Percentiles rank a stretch among this genome's conserved stretches.
Evolutionary conservation across 64 coral and sea anemone genomes (phyloP).

Genomic region (Stichodactyla mertensii): DNA sequence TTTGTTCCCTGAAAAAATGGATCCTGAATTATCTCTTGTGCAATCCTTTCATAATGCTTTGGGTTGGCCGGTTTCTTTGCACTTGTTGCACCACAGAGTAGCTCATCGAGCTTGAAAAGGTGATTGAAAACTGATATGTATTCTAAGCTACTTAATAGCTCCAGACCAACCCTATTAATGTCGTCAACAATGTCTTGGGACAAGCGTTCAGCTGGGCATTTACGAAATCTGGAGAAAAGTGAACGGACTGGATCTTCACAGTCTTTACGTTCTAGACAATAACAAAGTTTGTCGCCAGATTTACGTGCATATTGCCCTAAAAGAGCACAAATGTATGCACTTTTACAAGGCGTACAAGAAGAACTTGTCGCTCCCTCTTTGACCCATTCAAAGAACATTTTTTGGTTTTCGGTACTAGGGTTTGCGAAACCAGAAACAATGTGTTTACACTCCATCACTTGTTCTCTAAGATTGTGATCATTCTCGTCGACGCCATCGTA

Average conservation of each 20-base stretch:
- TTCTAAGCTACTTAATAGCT: background rate
- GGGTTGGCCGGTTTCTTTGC: background rate
- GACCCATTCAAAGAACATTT: background rate
- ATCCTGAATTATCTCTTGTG: background rate
- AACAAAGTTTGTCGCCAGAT: background rate
- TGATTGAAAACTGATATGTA: background rate
- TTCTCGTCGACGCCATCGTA: background rate
- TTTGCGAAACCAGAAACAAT: slow-evolving; percentile 21
- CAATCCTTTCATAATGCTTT: background rate
- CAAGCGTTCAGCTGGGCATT: background rate
- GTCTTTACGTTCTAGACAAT: background rate
- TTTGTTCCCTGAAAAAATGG: background rate
- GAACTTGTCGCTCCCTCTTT: background rate
- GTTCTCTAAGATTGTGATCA: background rate
- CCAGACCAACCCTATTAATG: background rate
- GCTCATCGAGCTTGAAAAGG: background rate
- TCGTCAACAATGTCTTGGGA: background rate
- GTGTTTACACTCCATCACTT: slow-evolving; percentile 43
- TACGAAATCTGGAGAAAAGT: too few species aligned
- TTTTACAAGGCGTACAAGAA: background rate
- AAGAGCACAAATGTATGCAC: slow-evolving; percentile 21
- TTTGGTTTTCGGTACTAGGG: background rate
- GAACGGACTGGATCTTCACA: background rate
- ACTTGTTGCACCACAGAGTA: background rate
- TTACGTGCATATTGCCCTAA: slow-evolving; percentile 18